These are phyloP conservation scores for Centrocercus urophasianus DNA, from an alignment of 2,113 vertebrate genomes.

Conservation along the genomic window DNA sequence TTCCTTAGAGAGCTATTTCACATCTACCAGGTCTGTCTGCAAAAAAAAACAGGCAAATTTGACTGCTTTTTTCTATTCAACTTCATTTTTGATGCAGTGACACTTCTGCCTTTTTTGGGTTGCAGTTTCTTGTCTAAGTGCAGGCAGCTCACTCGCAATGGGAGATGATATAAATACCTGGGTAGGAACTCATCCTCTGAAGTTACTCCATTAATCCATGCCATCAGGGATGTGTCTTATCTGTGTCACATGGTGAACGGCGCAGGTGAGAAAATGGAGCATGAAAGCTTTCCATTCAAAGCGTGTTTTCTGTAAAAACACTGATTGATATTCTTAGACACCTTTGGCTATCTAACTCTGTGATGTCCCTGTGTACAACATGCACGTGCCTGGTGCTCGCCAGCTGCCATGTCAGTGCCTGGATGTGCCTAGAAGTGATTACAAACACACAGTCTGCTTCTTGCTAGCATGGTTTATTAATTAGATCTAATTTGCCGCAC, in stretches of 20 bases:
- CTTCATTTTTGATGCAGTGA: neutral
- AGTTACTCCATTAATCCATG: conserved; percentile 42
- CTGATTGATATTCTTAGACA: neutral
- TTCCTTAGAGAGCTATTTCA: neutral
- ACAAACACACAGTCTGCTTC: neutral
- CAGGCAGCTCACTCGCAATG: neutral
- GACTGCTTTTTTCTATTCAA: neutral
- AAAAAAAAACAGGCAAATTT: neutral
- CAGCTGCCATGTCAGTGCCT: neutral
- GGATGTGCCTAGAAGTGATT: neutral
- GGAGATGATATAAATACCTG: conserved; percentile 52
- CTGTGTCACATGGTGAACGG: conserved; percentile 22
- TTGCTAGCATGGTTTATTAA: conserved; percentile 25
- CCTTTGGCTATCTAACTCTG: neutral
- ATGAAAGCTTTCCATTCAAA: neutral
- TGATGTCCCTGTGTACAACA: neutral
- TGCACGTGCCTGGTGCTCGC: neutral
- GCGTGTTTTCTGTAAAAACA: neutral
- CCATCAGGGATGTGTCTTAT: conserved; percentile 29
- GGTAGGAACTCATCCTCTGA: conserved; percentile 20
- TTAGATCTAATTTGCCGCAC: neutral
- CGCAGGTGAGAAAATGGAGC: conserved; percentile 34
- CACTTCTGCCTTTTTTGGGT: neutral
- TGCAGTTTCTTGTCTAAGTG: neutral
- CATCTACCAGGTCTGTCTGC: neutral